Conservation (phyloP, 2,113 vertebrate species). For the Lates calcarifer region DNA sequence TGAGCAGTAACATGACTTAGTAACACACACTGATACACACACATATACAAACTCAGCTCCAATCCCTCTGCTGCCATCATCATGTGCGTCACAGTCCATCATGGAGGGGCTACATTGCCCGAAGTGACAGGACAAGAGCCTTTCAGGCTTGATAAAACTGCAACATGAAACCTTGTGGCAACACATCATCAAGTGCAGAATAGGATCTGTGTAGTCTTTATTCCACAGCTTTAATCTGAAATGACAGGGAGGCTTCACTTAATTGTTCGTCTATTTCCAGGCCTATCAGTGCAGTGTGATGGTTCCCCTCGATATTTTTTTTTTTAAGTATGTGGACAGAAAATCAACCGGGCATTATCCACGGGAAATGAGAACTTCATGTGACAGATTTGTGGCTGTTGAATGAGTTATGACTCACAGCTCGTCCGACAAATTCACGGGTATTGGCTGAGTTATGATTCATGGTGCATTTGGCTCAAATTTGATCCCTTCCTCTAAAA, state of each 20-base stretch:
- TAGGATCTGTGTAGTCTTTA: background rate
- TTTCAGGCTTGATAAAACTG: conserved; percentile 44
- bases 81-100: conserved; percentile 30
- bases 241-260: conserved; percentile 32
- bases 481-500: conserved; percentile 18
- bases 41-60: background rate
- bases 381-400: conserved; percentile 54
- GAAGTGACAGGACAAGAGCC: conserved; percentile 46
- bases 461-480: conserved; percentile 42
- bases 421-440: conserved; percentile 17
- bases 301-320: background rate
- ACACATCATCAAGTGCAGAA: background rate
- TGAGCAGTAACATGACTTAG: background rate
- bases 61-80: conserved; percentile 5
- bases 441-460: conserved; percentile 50
- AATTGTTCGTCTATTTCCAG: conserved; percentile 22
- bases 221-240: conserved; percentile 33
- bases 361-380: conserved; percentile 40
- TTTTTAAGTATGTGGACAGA: background rate
- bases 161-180: conserved; percentile 8
- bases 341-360: conserved; percentile 36
- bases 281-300: background rate
- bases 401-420: conserved; percentile 53
- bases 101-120: background rate
- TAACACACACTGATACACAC: background rate